These are phyloP conservation scores for Peromyscus polionotus DNA, from an alignment of 2,113 vertebrate species.

Conservation along the genomic window DNA sequence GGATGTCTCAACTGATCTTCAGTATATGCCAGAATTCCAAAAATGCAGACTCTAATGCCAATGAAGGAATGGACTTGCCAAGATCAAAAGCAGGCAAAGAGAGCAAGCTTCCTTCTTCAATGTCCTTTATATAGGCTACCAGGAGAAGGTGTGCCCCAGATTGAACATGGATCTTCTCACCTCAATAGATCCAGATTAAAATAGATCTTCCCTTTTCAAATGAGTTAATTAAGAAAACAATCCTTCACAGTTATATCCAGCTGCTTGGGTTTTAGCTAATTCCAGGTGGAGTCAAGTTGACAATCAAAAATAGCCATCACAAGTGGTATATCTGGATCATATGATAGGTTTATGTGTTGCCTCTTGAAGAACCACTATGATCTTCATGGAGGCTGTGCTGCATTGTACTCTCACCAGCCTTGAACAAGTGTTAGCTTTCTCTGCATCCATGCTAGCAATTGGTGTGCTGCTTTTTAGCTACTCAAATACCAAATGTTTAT, in stretches of 20 bases:
- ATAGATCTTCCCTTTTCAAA: background rate
- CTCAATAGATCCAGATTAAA: background rate
- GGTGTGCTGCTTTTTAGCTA: background rate
- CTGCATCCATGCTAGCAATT: background rate
- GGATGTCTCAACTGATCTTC: background rate
- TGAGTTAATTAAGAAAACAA: background rate
- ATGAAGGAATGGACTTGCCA: background rate
- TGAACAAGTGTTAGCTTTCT: background rate
- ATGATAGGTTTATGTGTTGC: background rate
- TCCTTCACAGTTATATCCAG: background rate
- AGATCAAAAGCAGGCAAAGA: background rate
- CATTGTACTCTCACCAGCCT: too few relatives aligned
- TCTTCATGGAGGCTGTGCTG: background rate
- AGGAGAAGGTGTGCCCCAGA: background rate
- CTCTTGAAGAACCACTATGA: background rate
- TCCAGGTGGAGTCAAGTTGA: background rate
- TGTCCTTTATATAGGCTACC: background rate
- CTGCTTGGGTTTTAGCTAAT: background rate
- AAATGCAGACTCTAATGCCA: background rate
- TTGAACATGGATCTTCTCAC: background rate
- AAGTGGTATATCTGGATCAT: too few relatives aligned
- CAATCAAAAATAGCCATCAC: background rate
- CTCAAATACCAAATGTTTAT: background rate
- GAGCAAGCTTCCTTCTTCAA: background rate
- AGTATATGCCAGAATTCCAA: background rate